Conservation (phyloP, 2,888 invertebrate genomes). For the Ypsolopha scabrella region DNA sequence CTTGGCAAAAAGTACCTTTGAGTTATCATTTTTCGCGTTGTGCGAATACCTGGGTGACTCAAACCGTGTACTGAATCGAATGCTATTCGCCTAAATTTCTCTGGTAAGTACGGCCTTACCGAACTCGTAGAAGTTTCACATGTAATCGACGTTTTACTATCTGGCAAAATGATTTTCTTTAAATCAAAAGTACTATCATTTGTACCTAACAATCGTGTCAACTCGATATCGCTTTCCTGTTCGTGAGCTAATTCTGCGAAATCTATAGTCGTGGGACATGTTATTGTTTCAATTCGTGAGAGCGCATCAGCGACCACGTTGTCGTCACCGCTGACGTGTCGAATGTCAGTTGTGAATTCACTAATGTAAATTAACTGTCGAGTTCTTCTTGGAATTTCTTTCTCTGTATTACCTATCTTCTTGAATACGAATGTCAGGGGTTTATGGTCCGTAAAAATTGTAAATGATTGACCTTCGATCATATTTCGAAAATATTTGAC, state of each 20-base stretch:
- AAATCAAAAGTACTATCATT: background rate
- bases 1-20: background rate
- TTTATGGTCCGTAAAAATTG: constrained; percentile 5
- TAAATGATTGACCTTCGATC: constrained; percentile 11
- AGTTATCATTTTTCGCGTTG: background rate
- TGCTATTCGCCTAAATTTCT: background rate
- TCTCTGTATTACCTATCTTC: background rate
- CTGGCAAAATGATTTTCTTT: background rate
- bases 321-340: constrained; percentile 8
- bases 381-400: constrained; percentile 12
- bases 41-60: background rate
- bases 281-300: constrained; percentile 12
- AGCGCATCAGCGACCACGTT: constrained; percentile 13
- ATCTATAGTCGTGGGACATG: constrained; percentile 7
- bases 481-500: constrained; percentile 12
- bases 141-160: background rate
- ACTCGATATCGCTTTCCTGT: background rate
- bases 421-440: background rate
- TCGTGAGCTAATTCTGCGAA: constrained; percentile 10
- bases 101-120: background rate
- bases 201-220: background rate
- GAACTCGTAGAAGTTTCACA: background rate
- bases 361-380: constrained; percentile 13
- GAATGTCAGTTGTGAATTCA: constrained; percentile 13
- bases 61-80: background rate